Evolutionary conservation across 2,888 invertebrate species (phyloP).

Genomic region (Crocallis elinguaria): DNA sequence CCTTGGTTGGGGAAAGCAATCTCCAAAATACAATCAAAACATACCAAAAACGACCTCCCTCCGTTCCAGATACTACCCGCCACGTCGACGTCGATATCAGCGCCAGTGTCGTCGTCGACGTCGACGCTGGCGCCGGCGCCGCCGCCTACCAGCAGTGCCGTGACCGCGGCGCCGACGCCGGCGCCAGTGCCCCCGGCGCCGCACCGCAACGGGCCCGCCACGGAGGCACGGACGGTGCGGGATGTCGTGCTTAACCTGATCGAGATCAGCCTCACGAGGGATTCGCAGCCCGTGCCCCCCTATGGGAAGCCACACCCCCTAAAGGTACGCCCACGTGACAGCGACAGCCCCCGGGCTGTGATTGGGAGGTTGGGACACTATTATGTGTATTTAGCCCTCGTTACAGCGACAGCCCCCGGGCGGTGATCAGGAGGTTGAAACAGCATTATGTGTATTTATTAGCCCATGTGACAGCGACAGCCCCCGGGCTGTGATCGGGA

Average conservation of each 20-base stretch:
- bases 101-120: slow-evolving; percentile 60
- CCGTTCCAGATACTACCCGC: slow-evolving; percentile 36
- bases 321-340: slow-evolving; percentile 46
- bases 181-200: slow-evolving; percentile 7
- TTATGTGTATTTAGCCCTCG: too few relatives aligned
- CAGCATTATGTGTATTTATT: too few relatives aligned
- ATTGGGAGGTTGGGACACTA: too few relatives aligned
- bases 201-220: slow-evolving; percentile 50
- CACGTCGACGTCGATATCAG: slow-evolving; percentile 56
- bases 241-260: slow-evolving; percentile 94
- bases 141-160: slow-evolving; percentile 20
- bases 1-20: too few relatives aligned
- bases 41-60: slow-evolving; percentile 9
- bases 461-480: too few relatives aligned
- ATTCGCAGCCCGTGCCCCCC: slow-evolving; percentile 77
- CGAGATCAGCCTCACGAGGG: slow-evolving; percentile 90
- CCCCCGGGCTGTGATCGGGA: too few relatives aligned
- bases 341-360: too few relatives aligned
- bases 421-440: too few relatives aligned
- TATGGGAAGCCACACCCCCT: slow-evolving; percentile 55
- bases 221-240: slow-evolving; percentile 89
- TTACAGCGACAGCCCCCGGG: too few relatives aligned
- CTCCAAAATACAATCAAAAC: background rate
- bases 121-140: slow-evolving; percentile 43
- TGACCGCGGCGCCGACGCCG: slow-evolving; percentile 18